phyloP scores from a whole-genome alignment of 2,113 vertebrate species.

The Ramphastos sulfuratus region DNA sequence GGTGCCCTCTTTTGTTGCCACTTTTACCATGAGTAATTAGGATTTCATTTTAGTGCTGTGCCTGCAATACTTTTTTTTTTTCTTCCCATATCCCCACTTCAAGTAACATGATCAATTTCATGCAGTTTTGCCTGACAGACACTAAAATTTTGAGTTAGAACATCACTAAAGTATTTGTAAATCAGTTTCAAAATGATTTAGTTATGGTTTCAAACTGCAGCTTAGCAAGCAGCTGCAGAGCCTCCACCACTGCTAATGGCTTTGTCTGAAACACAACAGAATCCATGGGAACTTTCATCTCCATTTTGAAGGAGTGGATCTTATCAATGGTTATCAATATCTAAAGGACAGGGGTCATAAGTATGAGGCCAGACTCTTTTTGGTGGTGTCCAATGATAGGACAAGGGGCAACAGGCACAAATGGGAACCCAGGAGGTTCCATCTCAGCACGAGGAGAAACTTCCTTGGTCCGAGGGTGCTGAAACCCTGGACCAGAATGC shows the following conservation, averaged over 20 bases:
- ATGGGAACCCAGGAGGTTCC: too few relatives aligned
- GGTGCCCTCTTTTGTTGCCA: constrained; percentile 55
- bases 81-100: neutral
- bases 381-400: too few relatives aligned
- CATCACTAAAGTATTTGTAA: neutral
- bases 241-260: neutral
- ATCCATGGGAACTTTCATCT: neutral
- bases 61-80: neutral
- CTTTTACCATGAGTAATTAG: neutral
- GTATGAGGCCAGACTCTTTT: too few relatives aligned
- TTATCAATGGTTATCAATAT: too few relatives aligned
- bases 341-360: too few relatives aligned
- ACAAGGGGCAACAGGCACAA: too few relatives aligned
- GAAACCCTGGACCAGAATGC: too few relatives aligned
- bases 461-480: too few relatives aligned
- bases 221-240: neutral
- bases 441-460: too few relatives aligned
- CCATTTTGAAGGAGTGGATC: neutral
- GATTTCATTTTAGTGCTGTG: neutral
- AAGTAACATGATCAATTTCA: neutral
- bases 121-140: neutral
- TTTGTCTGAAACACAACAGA: neutral
- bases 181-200: neutral
- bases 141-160: neutral
- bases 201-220: neutral